Conservation (phyloP, 2,113 vertebrate species). For the Coracopsis vasa region DNA sequence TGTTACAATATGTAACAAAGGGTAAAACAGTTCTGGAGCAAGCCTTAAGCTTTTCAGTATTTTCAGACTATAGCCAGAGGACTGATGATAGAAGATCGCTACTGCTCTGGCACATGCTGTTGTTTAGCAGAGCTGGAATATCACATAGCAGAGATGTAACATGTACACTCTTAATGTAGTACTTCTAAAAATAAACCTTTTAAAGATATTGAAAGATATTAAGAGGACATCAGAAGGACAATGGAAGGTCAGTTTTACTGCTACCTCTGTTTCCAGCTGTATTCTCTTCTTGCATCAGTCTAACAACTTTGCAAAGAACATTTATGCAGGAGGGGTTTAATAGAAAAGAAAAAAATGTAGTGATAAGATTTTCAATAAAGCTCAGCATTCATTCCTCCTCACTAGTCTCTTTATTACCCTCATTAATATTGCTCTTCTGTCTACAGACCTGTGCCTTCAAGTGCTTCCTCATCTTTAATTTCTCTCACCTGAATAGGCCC, state of each 20-base stretch:
- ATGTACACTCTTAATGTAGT: background rate
- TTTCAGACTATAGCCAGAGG: background rate
- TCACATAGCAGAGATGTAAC: background rate
- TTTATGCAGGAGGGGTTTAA: background rate
- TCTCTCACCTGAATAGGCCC: conserved; percentile 25
- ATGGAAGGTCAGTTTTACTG: background rate
- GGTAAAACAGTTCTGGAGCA: background rate
- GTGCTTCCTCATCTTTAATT: background rate
- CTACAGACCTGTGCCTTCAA: background rate
- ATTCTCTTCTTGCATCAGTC: background rate
- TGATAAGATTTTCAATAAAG: conserved; percentile 28
- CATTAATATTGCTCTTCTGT: conserved; percentile 24
- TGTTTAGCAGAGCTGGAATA: background rate
- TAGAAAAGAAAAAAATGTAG: background rate
- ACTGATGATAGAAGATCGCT: background rate
- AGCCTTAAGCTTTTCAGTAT: background rate
- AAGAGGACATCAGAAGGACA: background rate
- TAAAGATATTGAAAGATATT: background rate
- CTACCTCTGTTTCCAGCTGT: background rate
- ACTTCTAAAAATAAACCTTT: background rate
- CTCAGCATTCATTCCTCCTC: background rate
- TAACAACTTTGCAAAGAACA: background rate
- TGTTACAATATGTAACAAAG: background rate
- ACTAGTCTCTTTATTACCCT: conserved; percentile 13
- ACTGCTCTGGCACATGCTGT: background rate